phyloP scores from a whole-genome alignment of 2,888 invertebrate species.

The Idaea biselata region DNA sequence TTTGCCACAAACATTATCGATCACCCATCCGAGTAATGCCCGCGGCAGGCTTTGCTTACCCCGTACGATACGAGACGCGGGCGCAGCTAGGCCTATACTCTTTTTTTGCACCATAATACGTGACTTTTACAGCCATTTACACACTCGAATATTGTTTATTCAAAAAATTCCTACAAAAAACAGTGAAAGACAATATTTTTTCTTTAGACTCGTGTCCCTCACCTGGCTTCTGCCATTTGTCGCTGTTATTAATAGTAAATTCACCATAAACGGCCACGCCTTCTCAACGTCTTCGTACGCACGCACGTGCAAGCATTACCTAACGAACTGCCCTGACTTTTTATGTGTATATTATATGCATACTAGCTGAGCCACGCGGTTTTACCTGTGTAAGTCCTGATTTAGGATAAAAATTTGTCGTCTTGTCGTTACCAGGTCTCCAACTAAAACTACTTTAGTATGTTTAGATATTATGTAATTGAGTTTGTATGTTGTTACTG shows the following conservation, averaged over 20 bases:
- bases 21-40: too few species aligned
- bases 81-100: too few species aligned
- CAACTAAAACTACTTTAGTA: too few species aligned
- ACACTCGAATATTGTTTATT: conserved; percentile 2
- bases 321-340: neutral
- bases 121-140: neutral
- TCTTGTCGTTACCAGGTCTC: too few species aligned
- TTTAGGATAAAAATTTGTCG: too few species aligned
- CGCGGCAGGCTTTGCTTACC: too few species aligned
- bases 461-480: too few species aligned
- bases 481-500: too few species aligned
- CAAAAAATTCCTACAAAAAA: conserved; percentile 7
- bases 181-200: neutral
- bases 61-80: too few species aligned
- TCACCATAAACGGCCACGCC: neutral
- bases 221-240: conserved; percentile 23
- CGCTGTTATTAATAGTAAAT: conserved; percentile 31
- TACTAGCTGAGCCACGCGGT: too few species aligned
- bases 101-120: neutral
- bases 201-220: conserved; percentile 28
- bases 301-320: neutral
- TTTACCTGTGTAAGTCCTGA: too few species aligned
- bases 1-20: neutral
- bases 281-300: neutral
- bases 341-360: neutral